phyloP scores from a whole-genome alignment of 2,797 vertebrate species.

The Aeoliscus strigatus region DNA sequence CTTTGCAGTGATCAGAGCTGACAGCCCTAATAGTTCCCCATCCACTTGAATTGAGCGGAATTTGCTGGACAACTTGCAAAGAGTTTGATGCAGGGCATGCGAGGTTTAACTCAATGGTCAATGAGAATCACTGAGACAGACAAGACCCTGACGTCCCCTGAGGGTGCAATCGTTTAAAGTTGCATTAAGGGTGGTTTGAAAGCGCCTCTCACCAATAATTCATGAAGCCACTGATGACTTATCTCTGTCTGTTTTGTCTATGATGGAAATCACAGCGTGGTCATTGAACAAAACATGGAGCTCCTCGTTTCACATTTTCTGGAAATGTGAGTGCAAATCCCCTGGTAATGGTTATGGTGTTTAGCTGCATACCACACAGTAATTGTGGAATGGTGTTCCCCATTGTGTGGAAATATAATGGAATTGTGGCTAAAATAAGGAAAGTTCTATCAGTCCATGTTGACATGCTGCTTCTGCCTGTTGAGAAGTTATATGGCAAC shows the following conservation, averaged over 20 bases:
- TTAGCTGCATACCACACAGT: no score
- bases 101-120: constrained; percentile 31
- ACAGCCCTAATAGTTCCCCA: constrained; percentile 34
- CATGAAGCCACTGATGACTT: constrained; percentile 13
- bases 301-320: no score
- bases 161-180: constrained; percentile 26
- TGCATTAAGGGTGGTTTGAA: constrained; percentile 35
- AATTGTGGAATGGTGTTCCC: no score
- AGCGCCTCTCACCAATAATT: constrained; percentile 32
- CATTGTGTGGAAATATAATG: no score
- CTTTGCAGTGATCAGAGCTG: constrained; percentile 21
- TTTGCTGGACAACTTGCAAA: no score
- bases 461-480: no score
- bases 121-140: constrained; percentile 35
- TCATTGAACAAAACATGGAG: no score
- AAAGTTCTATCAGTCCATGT: no score
- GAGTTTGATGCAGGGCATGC: constrained; percentile 23
- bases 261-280: constrained; percentile 8
- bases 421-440: no score
- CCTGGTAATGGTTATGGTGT: no score
- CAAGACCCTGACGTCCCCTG: constrained; percentile 18
- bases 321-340: no score
- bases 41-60: constrained; percentile 28
- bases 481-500: neutral
- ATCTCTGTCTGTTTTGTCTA: constrained; percentile 9